Evolutionary conservation across 1,140 invertebrate genomes (phyloP).

Genomic region (Drosophila sproati): DNA sequence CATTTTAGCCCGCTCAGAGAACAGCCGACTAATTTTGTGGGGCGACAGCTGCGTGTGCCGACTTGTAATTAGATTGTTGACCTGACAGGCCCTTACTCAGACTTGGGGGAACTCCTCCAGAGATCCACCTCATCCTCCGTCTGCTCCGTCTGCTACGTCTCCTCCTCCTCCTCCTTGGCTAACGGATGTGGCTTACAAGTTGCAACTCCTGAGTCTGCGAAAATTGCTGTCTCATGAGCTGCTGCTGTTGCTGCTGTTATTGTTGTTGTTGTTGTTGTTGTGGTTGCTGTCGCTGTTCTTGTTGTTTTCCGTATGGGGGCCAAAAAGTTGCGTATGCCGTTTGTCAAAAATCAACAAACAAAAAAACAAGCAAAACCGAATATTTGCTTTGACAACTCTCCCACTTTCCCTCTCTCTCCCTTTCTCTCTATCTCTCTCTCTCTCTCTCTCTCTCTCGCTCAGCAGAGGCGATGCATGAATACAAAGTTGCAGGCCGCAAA

Average conservation of each 20-base stretch:
- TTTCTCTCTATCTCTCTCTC: too few relatives aligned
- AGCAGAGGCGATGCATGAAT: too few relatives aligned
- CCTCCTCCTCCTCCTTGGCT: neutral
- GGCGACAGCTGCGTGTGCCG: constrained; percentile 42
- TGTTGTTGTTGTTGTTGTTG: neutral
- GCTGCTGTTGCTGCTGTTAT: neutral
- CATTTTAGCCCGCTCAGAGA: constrained; percentile 8
- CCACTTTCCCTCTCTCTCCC: neutral
- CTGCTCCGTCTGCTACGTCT: neutral
- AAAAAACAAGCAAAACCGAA: constrained; percentile 8
- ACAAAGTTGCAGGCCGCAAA: too few relatives aligned
- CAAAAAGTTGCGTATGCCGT: constrained; percentile 18
- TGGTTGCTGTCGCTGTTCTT: neutral
- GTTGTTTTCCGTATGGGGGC: constrained; percentile 4
- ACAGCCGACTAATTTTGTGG: constrained; percentile 6
- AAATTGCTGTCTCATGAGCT: constrained; percentile 36
- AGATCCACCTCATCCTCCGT: neutral
- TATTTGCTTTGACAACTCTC: constrained; percentile 8
- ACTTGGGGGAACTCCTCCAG: neutral
- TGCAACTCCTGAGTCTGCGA: neutral
- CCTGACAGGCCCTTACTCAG: constrained; percentile 21
- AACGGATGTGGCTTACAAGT: constrained; percentile 1
- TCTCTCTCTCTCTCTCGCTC: too few relatives aligned
- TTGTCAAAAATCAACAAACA: constrained; percentile 34
- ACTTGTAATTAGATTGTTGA: constrained; percentile 56